Evolutionary conservation across 2,113 vertebrate genomes (phyloP), one percentile per base, ranked within the genome.

Genomic region (Atrichornis clamosus): DNA sequence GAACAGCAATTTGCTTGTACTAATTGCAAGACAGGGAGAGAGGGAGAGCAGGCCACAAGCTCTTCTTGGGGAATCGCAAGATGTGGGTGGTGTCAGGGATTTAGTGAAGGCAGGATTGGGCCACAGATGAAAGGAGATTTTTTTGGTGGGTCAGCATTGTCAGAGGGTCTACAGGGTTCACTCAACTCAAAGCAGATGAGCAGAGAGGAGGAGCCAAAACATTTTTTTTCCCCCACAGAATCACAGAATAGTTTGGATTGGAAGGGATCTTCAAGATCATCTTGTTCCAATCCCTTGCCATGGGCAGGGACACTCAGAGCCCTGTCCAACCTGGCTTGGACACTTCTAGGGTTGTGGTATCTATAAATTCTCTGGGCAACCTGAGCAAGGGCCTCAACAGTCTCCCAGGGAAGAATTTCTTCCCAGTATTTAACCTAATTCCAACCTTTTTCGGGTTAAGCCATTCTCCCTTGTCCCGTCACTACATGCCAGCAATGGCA

Each of bases 291-390:
- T 4, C 2, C 16, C 17, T 14, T 41, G n/a, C 21, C 33, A 53
- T 15, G 30, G 20, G 11, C 19, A 68, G 78, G 9, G 39, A 47
- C 16, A 32, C 17, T 50, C 49, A 27, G 26, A 77, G 4, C 13
- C 35, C 18, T 0, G 0, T 41, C 49, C 32, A 42, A 2, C 8
- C 47, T 35, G 30, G 24, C 41, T 62, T 18, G 55, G 0, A 47
- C 30, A 55, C 8, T 49, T 42, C 10, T 26, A 83, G n/a, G 47
- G 15, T 62, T 35, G 21, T 18, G 3, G 12, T 9, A 63, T 0
- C 11, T 47, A 69, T 11, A 69, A n/a, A 26, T 15, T 18, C 41
- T 18, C 62, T 44, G 28, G 28, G 28, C 8, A 81, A 4, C 13
- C 7, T 35, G 11, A 35, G n/a, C 14, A 55, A 75, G 6, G 16